Conservation (phyloP, 2,797 vertebrate species). For the Tachyglossus aculeatus region DNA sequence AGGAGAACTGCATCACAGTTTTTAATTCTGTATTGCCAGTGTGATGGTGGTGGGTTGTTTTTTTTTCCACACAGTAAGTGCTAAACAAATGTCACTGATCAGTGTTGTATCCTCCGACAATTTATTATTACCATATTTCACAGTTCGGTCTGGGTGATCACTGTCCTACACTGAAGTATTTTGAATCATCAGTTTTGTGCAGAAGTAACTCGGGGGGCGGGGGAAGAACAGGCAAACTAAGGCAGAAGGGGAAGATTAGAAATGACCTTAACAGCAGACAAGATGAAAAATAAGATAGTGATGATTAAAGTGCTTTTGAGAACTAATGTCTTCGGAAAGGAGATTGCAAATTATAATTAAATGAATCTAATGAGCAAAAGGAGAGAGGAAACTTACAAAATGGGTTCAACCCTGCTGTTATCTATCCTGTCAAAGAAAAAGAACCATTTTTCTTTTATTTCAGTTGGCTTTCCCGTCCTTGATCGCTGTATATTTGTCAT, state of each 20-base stretch:
- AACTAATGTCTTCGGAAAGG: neutral
- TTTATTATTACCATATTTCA: too few species aligned
- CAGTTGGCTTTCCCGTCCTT: neutral
- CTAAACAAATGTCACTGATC: too few species aligned
- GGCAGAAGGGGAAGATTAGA: neutral
- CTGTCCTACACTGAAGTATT: too few species aligned
- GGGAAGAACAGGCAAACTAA: neutral
- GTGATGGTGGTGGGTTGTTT: too few species aligned
- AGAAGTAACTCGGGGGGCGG: too few species aligned
- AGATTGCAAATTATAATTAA: neutral
- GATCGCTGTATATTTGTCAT: too few species aligned
- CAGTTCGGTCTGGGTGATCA: too few species aligned
- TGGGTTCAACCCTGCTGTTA: neutral
- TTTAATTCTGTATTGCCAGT: too few species aligned
- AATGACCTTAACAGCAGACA: neutral
- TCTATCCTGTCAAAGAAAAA: neutral
- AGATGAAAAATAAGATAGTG: neutral
- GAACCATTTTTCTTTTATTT: neutral
- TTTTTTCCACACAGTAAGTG: too few species aligned
- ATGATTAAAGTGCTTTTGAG: neutral
- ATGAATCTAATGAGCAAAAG: neutral
- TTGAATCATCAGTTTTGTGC: too few species aligned
- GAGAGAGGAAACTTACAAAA: neutral
- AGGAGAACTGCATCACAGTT: too few species aligned
- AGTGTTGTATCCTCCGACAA: too few species aligned